Evolutionary conservation across 2,113 vertebrate genomes (phyloP).

Genomic region (Eleginops maclovinus): DNA sequence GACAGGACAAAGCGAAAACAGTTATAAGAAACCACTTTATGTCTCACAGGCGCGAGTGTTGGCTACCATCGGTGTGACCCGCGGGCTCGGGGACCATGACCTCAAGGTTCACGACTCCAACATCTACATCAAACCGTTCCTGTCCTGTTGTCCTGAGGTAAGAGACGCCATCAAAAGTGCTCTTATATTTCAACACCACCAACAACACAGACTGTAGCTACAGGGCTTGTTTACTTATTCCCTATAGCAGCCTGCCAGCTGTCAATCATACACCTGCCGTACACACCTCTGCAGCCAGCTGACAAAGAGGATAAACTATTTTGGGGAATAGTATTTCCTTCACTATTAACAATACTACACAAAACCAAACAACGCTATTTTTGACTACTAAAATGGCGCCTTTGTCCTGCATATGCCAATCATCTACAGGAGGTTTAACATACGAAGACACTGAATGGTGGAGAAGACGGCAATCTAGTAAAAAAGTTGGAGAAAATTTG

Average conservation of each 20-base stretch:
- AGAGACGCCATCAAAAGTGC: constrained; percentile 4
- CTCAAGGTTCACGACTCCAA: constrained; percentile 98
- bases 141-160: constrained; percentile 96
- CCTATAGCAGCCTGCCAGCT: too few species aligned
- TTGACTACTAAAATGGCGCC: too few species aligned
- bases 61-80: constrained; percentile 97
- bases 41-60: constrained; percentile 92
- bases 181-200: not conserved
- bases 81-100: constrained; percentile 97
- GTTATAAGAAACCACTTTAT: not conserved
- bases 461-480: too few species aligned
- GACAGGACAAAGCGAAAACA: not conserved
- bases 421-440: too few species aligned
- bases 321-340: too few species aligned
- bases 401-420: too few species aligned
- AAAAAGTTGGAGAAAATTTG: too few species aligned
- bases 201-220: not conserved
- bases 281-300: too few species aligned
- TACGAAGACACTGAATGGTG: too few species aligned
- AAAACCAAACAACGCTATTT: too few species aligned
- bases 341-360: not conserved
- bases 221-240: not conserved
- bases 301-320: too few species aligned
- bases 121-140: constrained; percentile 98
- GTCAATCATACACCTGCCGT: too few species aligned